Base-by-base conservation (phyloP, 2,113 vertebrate species). In the Cisticola juncidis region DNA sequence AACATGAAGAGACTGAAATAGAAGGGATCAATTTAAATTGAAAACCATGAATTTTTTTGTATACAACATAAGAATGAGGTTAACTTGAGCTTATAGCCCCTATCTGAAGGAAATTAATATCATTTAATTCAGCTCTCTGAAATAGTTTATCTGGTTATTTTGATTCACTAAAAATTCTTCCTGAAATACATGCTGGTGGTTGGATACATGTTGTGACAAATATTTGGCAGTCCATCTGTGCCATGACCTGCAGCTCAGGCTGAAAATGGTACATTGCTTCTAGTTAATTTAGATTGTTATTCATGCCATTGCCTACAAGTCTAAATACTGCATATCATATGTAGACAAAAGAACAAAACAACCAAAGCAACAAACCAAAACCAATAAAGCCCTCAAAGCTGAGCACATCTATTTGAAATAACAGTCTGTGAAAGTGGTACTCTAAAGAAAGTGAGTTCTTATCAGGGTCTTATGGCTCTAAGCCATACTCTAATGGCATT, bases 221-320 rank as follows among this genome's bases (percentile, higher is more conserved):
- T 81, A 82, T 50, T 94, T 95, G 88, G 56, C 71, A 79, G 62
- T 24, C 69, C 64, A n/a, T 93, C 47, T 80, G 56, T 64, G 53
- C 82, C 44, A 24, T 56, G 51, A 95, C 87, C 92, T 92, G 65
- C 50, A 94, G 42, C 35, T 92, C 69, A 88, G 26, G 28, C n/a
- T 93, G 76, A 84, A 60, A 71, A 54, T 60, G 28, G 24, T 47
- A 76, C 7, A 48, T 65, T 81, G 3, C 33, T 92, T 95, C 65
- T 84, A 89, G 40, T 90, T 90, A 82, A 84, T 90, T 69, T 91
- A 56, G 70, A 60, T 35, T 66, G 25, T 26, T 93, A 96, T 96
- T 78, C 23, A 83, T 81, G 35, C 12, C 19, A 64, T 69, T 94
- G 76, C 18, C 33, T 92, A 45, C 19, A 77, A 90, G 42, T 77